Conservation (phyloP, 2,797 vertebrate genomes). For the Lacerta agilis region DNA sequence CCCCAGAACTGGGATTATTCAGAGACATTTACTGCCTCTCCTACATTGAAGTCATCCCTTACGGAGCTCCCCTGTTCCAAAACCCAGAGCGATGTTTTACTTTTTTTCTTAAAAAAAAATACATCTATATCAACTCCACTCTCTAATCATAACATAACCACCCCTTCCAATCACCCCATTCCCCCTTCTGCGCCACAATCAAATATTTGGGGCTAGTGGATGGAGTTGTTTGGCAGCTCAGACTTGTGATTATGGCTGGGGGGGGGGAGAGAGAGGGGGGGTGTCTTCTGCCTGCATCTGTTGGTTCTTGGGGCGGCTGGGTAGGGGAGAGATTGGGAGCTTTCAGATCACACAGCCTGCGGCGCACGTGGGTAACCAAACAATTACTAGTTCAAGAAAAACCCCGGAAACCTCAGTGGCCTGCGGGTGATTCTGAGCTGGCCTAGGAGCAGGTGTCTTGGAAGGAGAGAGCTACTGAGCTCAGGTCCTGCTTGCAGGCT, state of each 20-base stretch:
- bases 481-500: no score
- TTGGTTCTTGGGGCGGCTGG: background rate
- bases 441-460: background rate
- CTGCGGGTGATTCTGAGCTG: background rate
- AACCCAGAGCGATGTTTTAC: no score
- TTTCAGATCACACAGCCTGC: background rate
- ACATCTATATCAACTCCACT: background rate
- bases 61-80: no score
- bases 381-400: conserved; percentile 18
- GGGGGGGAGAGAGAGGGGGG: background rate
- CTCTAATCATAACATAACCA: background rate
- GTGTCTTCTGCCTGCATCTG: background rate
- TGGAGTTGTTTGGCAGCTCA: background rate
- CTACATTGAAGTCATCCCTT: no score
- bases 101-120: no score
- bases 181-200: background rate
- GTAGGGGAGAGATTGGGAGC: no score
- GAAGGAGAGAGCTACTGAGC: background rate
- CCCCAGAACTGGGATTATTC: no score
- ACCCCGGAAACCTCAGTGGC: conserved; percentile 14
- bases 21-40: no score
- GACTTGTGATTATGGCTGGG: background rate
- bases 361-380: no score
- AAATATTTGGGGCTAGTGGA: background rate
- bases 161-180: fast-evolving